Conservation (phyloP, 2,797 vertebrate species). For the Microtus obscurus region DNA sequence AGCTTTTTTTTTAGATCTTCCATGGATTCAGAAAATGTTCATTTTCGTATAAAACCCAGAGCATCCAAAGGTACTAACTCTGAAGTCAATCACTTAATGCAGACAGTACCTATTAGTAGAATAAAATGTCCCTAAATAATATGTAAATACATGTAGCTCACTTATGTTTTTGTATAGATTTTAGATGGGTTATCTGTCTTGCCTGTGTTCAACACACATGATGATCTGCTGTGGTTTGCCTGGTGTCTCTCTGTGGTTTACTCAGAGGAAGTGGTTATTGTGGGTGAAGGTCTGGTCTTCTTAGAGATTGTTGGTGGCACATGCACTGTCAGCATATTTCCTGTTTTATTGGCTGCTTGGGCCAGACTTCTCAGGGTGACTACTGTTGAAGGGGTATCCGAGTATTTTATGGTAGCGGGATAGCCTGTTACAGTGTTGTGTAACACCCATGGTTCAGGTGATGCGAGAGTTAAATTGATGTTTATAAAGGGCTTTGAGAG, state of each 20-base stretch:
- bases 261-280: slow-evolving; percentile 87
- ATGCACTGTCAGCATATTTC: slow-evolving; percentile 75
- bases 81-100: slow-evolving; percentile 33
- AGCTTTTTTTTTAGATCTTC: slow-evolving; percentile 44
- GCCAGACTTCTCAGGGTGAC: slow-evolving; percentile 70
- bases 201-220: slow-evolving; percentile 39
- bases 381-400: slow-evolving; percentile 39
- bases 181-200: slow-evolving; percentile 32
- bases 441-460: background rate
- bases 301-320: slow-evolving; percentile 79
- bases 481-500: slow-evolving; percentile 52
- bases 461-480: background rate
- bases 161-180: background rate
- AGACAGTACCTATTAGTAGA: background rate
- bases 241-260: slow-evolving; percentile 82
- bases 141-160: background rate
- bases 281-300: slow-evolving; percentile 85
- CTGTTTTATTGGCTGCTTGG: slow-evolving; percentile 72
- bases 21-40: slow-evolving; percentile 47
- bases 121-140: background rate
- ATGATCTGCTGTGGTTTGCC: slow-evolving; percentile 84
- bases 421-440: slow-evolving; percentile 43
- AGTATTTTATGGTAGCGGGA: background rate
- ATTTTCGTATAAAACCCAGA: slow-evolving; percentile 46
- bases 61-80: slow-evolving; percentile 9